Base-by-base conservation (phyloP, 2,113 vertebrate genomes). In the Phoenicopterus ruber region DNA sequence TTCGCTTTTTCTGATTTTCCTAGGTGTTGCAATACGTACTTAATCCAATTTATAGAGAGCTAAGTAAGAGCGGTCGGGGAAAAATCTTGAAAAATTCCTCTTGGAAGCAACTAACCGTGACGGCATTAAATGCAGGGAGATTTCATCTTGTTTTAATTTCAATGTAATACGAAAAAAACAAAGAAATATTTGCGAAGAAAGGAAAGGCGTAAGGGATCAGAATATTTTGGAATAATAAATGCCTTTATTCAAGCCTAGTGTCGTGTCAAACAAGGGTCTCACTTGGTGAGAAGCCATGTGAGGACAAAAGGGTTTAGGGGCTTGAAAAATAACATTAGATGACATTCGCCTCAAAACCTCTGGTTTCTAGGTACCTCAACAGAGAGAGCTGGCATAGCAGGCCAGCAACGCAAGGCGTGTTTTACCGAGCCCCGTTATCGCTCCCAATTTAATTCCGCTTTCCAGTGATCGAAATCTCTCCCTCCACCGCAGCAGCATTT, bases 251-350 rank as follows among this genome's bases (percentile, higher is more conserved):
- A 84, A 92, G 47, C 65, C 44, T 76, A 82, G 81, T 82, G 81
- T 94, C 80, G 72, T 79, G 88, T 94, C 80, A 94, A 71, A 86
- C 61, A 69, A 92, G 58, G 44, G 69, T 90, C 69, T 93, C 13
- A 31, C 55, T 81, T 90, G 57, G 40, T 94, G 86, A 92, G 83
- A 89, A 92, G 77, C 36, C 69, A 40, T 67, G 69, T 69, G 77
- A 91, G 73, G 83, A 95, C 86, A 93, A 58, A 77, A 94, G 57
- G 94, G 70, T 96, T 95, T 28, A 92, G 90, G 88, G 88, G 69
- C 69, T 94, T 85, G 61, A 89, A 95, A 92, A 89, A 79, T 54
- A 82, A 15, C 77, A 65, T 87, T 82, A 92, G 57, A 77, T 91
- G 80, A 86, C 83, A 91, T 91, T 89, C 34, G 69, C 82, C 73